Evolutionary conservation across 2,113 vertebrate species (phyloP).

Genomic region (Semicossyphus pulcher): DNA sequence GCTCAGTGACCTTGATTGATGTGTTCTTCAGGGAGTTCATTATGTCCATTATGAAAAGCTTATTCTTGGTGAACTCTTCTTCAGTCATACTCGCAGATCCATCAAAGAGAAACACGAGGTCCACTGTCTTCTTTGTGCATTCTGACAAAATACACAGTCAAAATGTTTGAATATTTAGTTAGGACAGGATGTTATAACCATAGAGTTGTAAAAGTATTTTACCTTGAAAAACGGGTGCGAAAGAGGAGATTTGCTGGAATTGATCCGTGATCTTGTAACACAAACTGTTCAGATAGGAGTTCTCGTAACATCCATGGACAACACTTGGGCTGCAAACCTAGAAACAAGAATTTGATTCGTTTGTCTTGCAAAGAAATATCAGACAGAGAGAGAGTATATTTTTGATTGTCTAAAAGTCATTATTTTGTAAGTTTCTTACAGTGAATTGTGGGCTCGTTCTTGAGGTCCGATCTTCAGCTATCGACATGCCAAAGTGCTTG

Average conservation of each 20-base stretch:
- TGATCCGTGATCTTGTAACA: slow-evolving; percentile 79
- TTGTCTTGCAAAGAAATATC: neutral
- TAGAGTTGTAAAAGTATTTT: slow-evolving; percentile 12
- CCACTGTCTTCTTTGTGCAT: slow-evolving; percentile 83
- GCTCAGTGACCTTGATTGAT: slow-evolving; percentile 82
- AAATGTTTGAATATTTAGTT: neutral
- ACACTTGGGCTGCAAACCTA: slow-evolving; percentile 86
- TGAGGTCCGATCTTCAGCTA: slow-evolving; percentile 45
- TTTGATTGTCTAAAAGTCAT: neutral
- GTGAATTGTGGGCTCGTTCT: slow-evolving; percentile 41
- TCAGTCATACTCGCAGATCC: slow-evolving; percentile 80
- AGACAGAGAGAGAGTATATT: neutral
- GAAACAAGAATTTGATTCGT: neutral
- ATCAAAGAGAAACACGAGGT: slow-evolving; percentile 89
- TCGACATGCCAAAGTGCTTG: slow-evolving; percentile 67
- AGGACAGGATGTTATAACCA: neutral
- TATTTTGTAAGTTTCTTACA: slow-evolving; percentile 50
- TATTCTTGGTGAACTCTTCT: slow-evolving; percentile 75
- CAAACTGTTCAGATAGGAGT: slow-evolving; percentile 85
- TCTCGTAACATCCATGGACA: slow-evolving; percentile 81
- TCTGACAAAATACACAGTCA: slow-evolving; percentile 62
- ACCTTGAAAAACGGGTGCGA: slow-evolving; percentile 83
- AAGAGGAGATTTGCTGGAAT: slow-evolving; percentile 22
- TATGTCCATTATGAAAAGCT: slow-evolving; percentile 83
- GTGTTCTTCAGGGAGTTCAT: slow-evolving; percentile 79